Base-by-base conservation (phyloP, 2,888 invertebrate genomes). In the Dexiosoma caninum region DNA sequence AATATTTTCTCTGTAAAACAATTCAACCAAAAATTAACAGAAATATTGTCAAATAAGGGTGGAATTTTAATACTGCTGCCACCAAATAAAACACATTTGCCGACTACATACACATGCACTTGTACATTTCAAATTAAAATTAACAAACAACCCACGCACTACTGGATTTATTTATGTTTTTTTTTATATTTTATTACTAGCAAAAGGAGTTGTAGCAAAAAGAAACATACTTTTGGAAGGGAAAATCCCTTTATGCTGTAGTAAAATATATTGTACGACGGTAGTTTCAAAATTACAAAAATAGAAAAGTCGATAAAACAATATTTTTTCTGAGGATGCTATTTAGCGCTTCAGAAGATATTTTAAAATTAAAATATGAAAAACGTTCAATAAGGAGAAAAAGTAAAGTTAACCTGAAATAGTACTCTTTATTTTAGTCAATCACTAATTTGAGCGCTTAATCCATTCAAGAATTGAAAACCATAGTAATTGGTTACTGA, bases 141-240 rank as follows among this genome's bases (percentile, higher is more conserved):
- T 60, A 60, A 32, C 23, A 44, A 57, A 49, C 81, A 57, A 62
- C 71, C 76, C 80, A 66, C 71, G 71, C 76, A 69, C 55, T 59
- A 80, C 44, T 44, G 42, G 27, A 60, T 69, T 3, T 72, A 55
- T 64, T 42, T 64, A 46, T 67, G 40, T 76, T 60, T 71, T 70
- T 66, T 49, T 42, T 19, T 21, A 16, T 27, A 2, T 75, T 70
- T 51, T 51, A 46, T 53, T 72, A 51, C 49, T 44, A 35, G 16
- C 23, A 51, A 60, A 60, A 21, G 49, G 42, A 62, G 53, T 76
- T 60, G 21, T 19, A 32, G 1, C 23, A 60, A 71, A 66, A 49
- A 40, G n/a, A 49, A 74, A 53, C 62, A 79, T 79, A 74, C 21
- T 79, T 75, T 69, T 67, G 67, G 51, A 66, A 69, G 72, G 76